Conservation (phyloP, 2,113 vertebrate species). For the Monarcha castaneiventris region DNA sequence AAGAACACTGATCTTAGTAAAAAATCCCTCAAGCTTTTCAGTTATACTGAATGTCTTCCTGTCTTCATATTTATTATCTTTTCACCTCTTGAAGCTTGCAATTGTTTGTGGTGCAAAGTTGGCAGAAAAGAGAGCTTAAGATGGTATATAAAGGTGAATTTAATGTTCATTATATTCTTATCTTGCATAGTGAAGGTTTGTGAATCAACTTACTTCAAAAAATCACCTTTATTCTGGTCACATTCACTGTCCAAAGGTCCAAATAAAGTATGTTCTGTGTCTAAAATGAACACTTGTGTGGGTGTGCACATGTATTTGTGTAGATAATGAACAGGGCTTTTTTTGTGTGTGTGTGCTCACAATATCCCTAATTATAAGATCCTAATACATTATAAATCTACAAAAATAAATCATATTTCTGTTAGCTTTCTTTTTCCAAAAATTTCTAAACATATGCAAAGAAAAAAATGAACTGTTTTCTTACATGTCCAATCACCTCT, state of each 20-base stretch:
- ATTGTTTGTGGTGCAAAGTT: background rate
- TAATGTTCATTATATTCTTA: background rate
- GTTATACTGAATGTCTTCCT: background rate
- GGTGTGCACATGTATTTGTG: background rate
- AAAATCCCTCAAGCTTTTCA: background rate
- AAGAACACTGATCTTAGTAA: background rate
- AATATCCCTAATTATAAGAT: background rate
- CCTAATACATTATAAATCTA: background rate
- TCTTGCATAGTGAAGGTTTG: background rate
- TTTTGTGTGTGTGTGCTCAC: background rate
- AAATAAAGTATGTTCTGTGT: background rate
- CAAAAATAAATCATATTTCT: background rate
- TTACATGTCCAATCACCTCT: background rate
- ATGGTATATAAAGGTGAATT: background rate
- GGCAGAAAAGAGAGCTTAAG: background rate
- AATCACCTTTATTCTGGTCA: background rate
- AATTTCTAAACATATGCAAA: background rate
- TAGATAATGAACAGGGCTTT: background rate
- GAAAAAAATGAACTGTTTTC: background rate
- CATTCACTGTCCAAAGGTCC: background rate
- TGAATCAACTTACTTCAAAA: background rate
- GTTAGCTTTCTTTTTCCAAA: background rate
- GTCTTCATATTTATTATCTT: background rate
- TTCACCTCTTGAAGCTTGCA: background rate
- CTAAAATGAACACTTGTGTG: background rate